A percentile compares a stretch with the other conserved stretches of the same genome.
Evolutionary conservation across 2,888 invertebrate genomes (phyloP).

Genomic region (Diplazon laetatorius): DNA sequence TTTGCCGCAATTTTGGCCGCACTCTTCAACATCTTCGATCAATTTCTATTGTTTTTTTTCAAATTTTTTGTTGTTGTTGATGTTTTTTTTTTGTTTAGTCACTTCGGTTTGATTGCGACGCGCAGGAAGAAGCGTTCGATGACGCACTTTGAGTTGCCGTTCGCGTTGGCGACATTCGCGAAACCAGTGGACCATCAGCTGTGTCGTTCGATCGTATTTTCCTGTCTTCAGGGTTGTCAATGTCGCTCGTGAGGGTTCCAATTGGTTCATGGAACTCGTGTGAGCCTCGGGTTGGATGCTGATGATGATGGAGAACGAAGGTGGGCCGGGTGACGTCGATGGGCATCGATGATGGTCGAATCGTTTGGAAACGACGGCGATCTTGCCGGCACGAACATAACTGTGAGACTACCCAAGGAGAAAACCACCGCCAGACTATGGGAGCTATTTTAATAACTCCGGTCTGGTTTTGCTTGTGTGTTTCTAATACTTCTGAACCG

Average conservation of each 20-base stretch:
- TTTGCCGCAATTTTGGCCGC: constrained; percentile 65
- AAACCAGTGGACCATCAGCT: constrained; percentile 41
- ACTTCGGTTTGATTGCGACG: constrained; percentile 31
- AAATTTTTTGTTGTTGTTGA: constrained; percentile 1
- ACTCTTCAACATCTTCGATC: constrained; percentile 69
- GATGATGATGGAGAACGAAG: constrained; percentile 17
- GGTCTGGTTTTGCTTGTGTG: constrained; percentile 42
- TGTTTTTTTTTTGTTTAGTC: neutral
- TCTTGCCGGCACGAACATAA: constrained; percentile 63
- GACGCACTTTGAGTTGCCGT: constrained; percentile 53
- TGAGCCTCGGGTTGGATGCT: constrained; percentile 10
- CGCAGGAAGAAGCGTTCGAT: constrained; percentile 17
- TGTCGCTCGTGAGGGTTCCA: neutral
- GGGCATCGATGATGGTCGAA: constrained; percentile 41
- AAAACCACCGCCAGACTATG: constrained; percentile 66
- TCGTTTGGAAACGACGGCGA: constrained; percentile 58
- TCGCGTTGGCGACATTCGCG: constrained; percentile 61
- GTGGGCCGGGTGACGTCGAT: constrained; percentile 20
- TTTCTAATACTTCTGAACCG: constrained; percentile 55
- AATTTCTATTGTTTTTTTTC: constrained; percentile 17
- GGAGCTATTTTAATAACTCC: constrained; percentile 71
- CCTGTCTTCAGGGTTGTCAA: constrained; percentile 11
- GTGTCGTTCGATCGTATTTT: constrained; percentile 44
- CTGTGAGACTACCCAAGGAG: constrained; percentile 59
- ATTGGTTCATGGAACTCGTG: constrained; percentile 36